These are phyloP conservation scores for Pherbina coryleti DNA, from an alignment of 2,888 invertebrate genomes.

Conservation along the genomic window DNA sequence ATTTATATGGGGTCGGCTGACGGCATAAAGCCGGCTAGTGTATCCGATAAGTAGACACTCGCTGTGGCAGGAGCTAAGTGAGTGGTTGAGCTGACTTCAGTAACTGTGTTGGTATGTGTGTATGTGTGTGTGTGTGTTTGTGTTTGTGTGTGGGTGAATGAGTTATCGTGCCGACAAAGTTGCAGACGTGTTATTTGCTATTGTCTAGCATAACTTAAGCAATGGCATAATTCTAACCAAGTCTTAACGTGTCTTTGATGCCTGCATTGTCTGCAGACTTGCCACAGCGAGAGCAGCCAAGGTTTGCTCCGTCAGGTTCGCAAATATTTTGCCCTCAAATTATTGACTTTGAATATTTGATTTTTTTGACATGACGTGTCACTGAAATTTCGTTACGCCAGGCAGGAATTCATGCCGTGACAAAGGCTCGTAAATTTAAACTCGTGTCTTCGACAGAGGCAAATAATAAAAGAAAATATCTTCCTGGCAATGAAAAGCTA, in stretches of 20 bases:
- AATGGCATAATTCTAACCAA: not conserved
- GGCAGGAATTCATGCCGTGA: slow-evolving; percentile 4
- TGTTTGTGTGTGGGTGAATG: slow-evolving; percentile 25
- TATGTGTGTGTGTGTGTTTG: slow-evolving; percentile 33
- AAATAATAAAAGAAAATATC: not conserved
- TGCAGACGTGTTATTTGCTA: slow-evolving; percentile 27
- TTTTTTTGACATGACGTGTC: slow-evolving; percentile 24
- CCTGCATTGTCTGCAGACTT: too few species aligned
- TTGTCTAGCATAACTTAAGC: slow-evolving; percentile 25
- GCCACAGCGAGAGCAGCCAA: too few species aligned
- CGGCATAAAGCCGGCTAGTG: not conserved
- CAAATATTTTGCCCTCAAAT: slow-evolving; percentile 16
- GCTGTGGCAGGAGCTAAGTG: slow-evolving; percentile 35
- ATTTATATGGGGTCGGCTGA: slow-evolving; percentile 22
- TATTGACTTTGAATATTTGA: slow-evolving; percentile 38
- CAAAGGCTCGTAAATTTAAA: slow-evolving; percentile 27
- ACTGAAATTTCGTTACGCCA: not conserved
- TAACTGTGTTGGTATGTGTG: too few species aligned
- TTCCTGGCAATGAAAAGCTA: slow-evolving; percentile 10
- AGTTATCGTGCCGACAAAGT: slow-evolving; percentile 35
- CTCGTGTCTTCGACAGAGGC: not conserved
- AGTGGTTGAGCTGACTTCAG: slow-evolving; percentile 40
- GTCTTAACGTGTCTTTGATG: not conserved
- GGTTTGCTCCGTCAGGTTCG: too few species aligned
- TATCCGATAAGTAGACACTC: too few species aligned